A percentile compares a stretch with the other conserved stretches of the same genome.
Conservation (phyloP, 1,140 invertebrate genomes). For the Mactra quadrangularis region DNA sequence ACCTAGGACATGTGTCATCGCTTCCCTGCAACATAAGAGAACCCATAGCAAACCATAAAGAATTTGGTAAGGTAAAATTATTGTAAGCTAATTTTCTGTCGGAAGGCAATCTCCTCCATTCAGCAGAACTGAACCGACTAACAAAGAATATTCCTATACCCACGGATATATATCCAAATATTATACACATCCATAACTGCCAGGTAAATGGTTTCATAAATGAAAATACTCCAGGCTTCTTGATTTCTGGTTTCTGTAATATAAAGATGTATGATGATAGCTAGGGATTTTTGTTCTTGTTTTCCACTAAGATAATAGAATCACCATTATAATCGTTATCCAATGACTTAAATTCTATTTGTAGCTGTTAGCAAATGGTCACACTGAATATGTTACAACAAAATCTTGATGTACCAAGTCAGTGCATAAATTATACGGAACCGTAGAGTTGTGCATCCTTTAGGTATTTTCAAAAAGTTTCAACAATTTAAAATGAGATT, state of each 20-base stretch:
- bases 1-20: conserved; percentile 89
- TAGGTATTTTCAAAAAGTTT: too few species aligned
- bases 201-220: conserved; percentile 98
- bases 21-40: conserved; percentile 99
- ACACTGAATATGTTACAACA: not conserved
- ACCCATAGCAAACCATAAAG: conserved; percentile 95
- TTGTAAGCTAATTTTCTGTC: conserved; percentile 70
- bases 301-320: too few species aligned
- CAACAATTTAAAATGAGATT: too few species aligned
- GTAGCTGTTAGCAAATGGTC: not conserved
- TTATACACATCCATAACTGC: conserved; percentile 99
- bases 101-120: conserved; percentile 93
- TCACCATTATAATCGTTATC: not conserved
- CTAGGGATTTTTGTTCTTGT: too few species aligned
- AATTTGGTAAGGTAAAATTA: conserved; percentile 91
- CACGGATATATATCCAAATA: conserved; percentile 94
- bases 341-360: not conserved
- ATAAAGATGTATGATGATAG: too few species aligned
- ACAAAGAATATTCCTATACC: conserved; percentile 95
- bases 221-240: conserved; percentile 97
- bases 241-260: conserved; percentile 92
- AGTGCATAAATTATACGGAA: too few species aligned
- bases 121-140: conserved; percentile 96
- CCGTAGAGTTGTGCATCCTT: too few species aligned
- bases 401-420: too few species aligned